Conservation (phyloP, 1,140 invertebrate genomes). For the Drosophila quadrilineata region DNA sequence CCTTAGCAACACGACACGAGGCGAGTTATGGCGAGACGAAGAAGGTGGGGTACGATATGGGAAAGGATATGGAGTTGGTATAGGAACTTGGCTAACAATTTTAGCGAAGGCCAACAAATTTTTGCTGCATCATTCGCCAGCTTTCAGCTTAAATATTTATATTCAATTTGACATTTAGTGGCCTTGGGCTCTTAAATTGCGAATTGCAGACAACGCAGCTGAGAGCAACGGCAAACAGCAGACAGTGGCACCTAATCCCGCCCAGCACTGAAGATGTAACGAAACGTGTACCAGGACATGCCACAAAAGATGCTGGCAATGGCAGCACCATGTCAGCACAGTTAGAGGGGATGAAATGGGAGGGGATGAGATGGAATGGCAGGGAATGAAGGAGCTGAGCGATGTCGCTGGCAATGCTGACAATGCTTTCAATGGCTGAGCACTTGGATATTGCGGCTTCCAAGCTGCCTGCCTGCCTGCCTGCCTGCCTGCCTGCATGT, state of each 20-base stretch:
- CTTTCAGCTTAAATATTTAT: constrained; percentile 64
- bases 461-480: too few species aligned
- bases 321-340: background rate
- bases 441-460: constrained; percentile 24
- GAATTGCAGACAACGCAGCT: constrained; percentile 23
- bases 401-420: constrained; percentile 28
- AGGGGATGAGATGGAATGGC: background rate
- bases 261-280: constrained; percentile 2
- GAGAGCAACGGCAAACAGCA: constrained; percentile 1
- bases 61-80: too few species aligned
- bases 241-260: constrained; percentile 17
- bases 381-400: background rate
- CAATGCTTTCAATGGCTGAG: constrained; percentile 36
- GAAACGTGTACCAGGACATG: constrained; percentile 18
- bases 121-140: constrained; percentile 59
- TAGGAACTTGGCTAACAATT: constrained; percentile 21
- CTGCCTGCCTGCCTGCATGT: too few species aligned
- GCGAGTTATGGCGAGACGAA: background rate
- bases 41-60: too few species aligned
- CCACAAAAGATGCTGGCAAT: background rate
- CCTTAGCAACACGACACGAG: background rate
- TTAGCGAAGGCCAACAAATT: constrained; percentile 21
- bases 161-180: constrained; percentile 71
- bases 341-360: background rate
- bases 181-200: constrained; percentile 38